These are phyloP conservation scores for Nothocercus nigrocapillus DNA, from an alignment of 2,113 vertebrate species.

Conservation along the genomic window DNA sequence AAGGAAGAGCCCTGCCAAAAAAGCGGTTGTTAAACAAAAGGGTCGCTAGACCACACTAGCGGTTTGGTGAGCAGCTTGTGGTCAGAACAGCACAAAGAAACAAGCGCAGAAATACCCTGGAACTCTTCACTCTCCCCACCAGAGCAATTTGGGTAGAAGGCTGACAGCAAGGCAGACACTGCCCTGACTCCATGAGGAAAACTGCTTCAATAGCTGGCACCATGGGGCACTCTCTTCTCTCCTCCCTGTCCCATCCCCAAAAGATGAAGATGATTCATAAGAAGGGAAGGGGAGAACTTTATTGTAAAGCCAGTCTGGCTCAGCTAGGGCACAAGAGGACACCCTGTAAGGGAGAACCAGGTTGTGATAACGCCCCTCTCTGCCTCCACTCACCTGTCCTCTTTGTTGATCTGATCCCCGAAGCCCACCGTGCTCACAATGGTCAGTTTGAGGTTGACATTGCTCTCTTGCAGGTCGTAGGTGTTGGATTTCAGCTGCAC, in stretches of 20 bases:
- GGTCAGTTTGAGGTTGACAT: conserved; percentile 93
- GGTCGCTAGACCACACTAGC: neutral
- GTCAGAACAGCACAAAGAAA: neutral
- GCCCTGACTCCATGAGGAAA: neutral
- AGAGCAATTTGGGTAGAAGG: neutral
- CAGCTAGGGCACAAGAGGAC: neutral
- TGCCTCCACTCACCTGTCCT: conserved; percentile 86
- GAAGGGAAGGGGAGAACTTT: neutral
- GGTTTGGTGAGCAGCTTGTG: neutral
- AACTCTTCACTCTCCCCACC: neutral
- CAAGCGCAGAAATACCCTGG: neutral
- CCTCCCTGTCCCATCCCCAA: neutral
- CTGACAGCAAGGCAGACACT: neutral
- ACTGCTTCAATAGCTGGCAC: neutral
- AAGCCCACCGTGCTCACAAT: conserved; percentile 95
- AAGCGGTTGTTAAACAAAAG: neutral
- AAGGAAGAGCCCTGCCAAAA: neutral
- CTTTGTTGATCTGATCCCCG: conserved; percentile 97
- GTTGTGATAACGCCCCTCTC: fast-evolving
- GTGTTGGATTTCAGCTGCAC: conserved; percentile 94
- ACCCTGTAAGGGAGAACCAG: neutral
- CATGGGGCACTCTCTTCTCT: neutral
- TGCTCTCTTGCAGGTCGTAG: conserved; percentile 96
- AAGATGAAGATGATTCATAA: neutral
- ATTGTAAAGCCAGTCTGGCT: neutral